Conservation (phyloP, 2,113 vertebrate species). For the Protobothrops mucrosquamatus region DNA sequence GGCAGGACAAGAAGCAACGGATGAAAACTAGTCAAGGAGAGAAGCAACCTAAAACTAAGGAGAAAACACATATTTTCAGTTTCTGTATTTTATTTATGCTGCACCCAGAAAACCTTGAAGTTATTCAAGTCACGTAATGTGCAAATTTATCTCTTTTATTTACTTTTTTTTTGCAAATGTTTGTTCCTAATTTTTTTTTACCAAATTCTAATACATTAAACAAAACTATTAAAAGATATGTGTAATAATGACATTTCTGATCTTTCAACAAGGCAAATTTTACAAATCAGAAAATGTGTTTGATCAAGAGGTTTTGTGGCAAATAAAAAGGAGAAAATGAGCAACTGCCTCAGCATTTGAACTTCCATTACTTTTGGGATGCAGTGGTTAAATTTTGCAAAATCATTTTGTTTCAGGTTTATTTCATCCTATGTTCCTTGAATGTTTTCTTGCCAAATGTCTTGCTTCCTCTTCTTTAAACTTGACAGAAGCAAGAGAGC, state of each 20-base stretch:
- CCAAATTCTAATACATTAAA: background rate
- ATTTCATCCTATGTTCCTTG: background rate
- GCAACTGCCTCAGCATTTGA: background rate
- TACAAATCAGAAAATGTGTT: background rate
- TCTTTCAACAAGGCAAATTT: background rate
- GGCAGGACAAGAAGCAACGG: too few species aligned
- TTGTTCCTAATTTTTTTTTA: background rate
- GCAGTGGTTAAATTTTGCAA: slow-evolving; percentile 22
- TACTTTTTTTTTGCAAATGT: background rate
- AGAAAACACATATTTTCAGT: background rate
- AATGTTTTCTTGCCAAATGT: background rate
- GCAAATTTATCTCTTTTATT: background rate
- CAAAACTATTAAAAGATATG: background rate
- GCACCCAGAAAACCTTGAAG: background rate
- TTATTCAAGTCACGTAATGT: background rate
- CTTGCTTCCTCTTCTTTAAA: background rate
- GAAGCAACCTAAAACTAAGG: too few species aligned
- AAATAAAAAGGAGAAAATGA: background rate
- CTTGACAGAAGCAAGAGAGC: slow-evolving; percentile 7
- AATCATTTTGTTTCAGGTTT: background rate
- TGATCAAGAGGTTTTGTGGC: background rate
- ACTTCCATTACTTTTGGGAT: background rate
- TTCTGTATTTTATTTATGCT: background rate
- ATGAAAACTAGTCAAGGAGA: too few species aligned
- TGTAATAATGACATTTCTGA: background rate